phyloP scores from a whole-genome alignment of 2,888 invertebrate species.

The Metacarcinus magister region DNA sequence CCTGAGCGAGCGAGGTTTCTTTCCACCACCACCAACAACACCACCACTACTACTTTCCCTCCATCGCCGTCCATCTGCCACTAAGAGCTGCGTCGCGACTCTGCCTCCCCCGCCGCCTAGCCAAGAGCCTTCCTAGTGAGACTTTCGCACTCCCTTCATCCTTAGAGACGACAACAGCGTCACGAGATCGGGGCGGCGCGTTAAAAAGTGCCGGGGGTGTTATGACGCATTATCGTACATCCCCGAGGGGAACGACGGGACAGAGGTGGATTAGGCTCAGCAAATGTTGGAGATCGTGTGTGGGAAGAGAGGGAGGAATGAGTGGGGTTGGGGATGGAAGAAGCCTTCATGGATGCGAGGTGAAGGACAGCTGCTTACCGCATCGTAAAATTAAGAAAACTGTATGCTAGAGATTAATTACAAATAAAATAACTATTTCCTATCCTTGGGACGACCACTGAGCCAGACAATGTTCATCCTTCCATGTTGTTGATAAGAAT shows the following conservation, averaged over 20 bases:
- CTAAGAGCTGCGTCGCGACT: neutral
- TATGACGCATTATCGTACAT: neutral
- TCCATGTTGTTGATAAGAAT: too few species aligned
- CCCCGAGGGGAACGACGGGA: neutral
- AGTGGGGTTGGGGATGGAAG: neutral
- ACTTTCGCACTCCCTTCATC: neutral
- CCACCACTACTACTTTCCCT: neutral
- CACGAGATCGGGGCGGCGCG: neutral
- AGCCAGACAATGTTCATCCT: too few species aligned
- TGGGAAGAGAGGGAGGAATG: neutral
- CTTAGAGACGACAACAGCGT: neutral
- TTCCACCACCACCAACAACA: neutral
- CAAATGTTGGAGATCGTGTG: neutral
- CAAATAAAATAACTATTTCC: too few species aligned
- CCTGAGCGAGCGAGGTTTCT: neutral
- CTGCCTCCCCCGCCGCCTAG: neutral
- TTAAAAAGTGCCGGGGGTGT: neutral
- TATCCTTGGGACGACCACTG: neutral
- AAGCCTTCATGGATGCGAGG: neutral
- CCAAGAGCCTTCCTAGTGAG: neutral
- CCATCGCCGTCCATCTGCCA: neutral
- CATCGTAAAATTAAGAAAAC: neutral
- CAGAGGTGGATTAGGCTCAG: neutral
- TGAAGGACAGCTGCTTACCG: too few species aligned
- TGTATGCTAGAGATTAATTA: neutral